Evolutionary conservation across 2,113 vertebrate species (phyloP), one percentile per base, ranked within the genome.

Genomic region (Oncorhynchus gorbuscha): DNA sequence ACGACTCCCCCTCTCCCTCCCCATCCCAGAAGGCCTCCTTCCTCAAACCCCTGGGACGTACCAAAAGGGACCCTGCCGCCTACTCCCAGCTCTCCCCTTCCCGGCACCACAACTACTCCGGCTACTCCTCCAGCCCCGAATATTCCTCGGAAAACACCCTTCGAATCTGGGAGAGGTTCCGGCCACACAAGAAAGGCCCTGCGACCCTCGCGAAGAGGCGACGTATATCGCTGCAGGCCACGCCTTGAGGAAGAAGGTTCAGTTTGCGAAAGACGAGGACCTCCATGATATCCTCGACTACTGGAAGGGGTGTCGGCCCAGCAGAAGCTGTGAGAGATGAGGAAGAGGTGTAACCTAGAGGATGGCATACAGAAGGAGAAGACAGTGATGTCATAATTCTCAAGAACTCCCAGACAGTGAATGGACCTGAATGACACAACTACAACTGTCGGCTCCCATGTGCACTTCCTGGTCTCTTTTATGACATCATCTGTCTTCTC

Each of bases 221-320:
- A 95, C 95, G 85, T 99, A 97, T 90, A 92, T 99, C 92, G 97
- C 98, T 0, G 98, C 98, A 7, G 98, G 98, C 66, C 98, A 99
- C 22, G 98, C 98, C 26, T 95, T 99, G 83, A 90, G 97, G 69
- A 99, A 98, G 94, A 99, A 99, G 92, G 97, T 99, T 87, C 97
- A 99, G 89, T 99, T 99, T 86, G 98, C 98, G 77, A 99, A 99
- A 93, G 97, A 99, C 0, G 98, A 99, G 93, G 98, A 99, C 92
- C 96, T 99, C 89, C 98, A 99, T 76, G 97, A 99, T 93, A 99
- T 99, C 91, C 95, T 99, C 81, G 98, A 99, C 94, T 99, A 98
- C 90, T 99, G 98, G 98, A 99, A 99, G 89, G 98, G 61, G 97
- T 99, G 84, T 99, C 98, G 51, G 98, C 97, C 82, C 98, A 99